These are phyloP conservation scores for Sesia apiformis DNA, from an alignment of 2,888 invertebrate species.

Conservation along the genomic window DNA sequence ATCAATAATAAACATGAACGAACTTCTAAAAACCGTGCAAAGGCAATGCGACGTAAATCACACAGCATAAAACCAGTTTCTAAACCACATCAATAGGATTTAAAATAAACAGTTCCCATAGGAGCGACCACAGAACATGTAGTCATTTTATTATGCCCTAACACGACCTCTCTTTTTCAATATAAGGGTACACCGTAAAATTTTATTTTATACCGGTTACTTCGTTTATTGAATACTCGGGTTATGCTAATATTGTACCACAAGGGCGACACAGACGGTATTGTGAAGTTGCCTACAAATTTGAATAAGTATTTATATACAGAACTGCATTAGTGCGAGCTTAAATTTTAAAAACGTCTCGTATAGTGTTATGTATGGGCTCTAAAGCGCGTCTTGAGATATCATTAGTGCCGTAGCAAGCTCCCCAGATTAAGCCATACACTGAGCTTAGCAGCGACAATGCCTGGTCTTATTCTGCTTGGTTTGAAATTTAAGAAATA, in stretches of 20 bases:
- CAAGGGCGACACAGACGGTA: conserved; percentile 46
- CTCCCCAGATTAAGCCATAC: conserved; percentile 61
- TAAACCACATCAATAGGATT: conserved; percentile 23
- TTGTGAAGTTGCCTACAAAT: conserved; percentile 62
- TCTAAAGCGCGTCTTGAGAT: conserved; percentile 68
- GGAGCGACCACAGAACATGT: conserved; percentile 32
- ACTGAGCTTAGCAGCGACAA: conserved; percentile 35
- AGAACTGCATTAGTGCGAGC: conserved; percentile 64
- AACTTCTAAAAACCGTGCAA: too few species aligned
- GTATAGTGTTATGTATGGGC: conserved; percentile 70
- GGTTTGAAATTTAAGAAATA: not conserved
- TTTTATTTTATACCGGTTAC: conserved; percentile 63
- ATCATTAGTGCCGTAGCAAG: conserved; percentile 62
- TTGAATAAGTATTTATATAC: conserved; percentile 70
- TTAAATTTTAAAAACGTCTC: conserved; percentile 74
- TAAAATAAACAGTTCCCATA: conserved; percentile 49
- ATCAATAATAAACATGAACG: too few species aligned
- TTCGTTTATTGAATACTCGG: conserved; percentile 62
- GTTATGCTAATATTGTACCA: conserved; percentile 62
- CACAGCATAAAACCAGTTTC: conserved; percentile 7
- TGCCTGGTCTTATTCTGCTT: conserved; percentile 23
- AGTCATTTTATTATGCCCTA: conserved; percentile 50
- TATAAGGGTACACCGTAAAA: conserved; percentile 65
- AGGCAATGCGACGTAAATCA: not conserved
- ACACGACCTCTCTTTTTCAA: conserved; percentile 54